Percentiles rank a stretch among this genome's conserved stretches.
phyloP scores from a whole-genome alignment of 1,140 invertebrate species.

The Temnothorax curvispinosus region DNA sequence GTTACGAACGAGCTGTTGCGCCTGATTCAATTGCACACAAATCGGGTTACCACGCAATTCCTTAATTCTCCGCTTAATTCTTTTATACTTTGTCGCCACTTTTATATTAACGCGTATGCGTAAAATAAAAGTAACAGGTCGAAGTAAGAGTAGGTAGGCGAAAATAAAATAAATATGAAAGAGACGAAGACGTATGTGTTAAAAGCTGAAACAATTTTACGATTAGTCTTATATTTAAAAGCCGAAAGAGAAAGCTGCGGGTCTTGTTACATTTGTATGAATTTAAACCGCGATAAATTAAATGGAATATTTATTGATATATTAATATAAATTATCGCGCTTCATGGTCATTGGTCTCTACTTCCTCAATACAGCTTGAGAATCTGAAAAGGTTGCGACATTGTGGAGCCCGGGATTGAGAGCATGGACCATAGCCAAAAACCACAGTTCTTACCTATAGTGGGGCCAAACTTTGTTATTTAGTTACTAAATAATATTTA shows the following conservation, averaged over 20 bases:
- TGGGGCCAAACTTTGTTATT: conserved; percentile 37
- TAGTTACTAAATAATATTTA: conserved; percentile 24
- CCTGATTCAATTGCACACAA: conserved; percentile 63
- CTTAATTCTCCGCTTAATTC: conserved; percentile 6
- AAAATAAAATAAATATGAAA: neutral
- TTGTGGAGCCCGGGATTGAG: conserved; percentile 1
- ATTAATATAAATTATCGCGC: neutral
- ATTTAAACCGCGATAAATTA: neutral
- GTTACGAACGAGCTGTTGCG: conserved; percentile 53
- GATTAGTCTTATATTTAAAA: neutral
- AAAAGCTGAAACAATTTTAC: neutral
- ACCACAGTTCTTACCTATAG: too few species aligned
- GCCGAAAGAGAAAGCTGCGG: neutral
- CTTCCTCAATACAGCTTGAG: neutral
- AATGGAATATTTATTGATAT: neutral
- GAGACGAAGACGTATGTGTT: neutral
- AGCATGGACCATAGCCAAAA: conserved; percentile 45
- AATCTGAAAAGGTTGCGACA: neutral
- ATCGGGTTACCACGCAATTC: conserved; percentile 53
- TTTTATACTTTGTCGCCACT: neutral
- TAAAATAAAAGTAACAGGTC: neutral
- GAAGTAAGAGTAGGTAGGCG: neutral
- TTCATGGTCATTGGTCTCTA: neutral
- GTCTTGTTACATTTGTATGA: neutral
- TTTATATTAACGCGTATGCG: neutral